Conservation (phyloP, 2,797 vertebrate genomes). For the Gephyroberyx darwinii region DNA sequence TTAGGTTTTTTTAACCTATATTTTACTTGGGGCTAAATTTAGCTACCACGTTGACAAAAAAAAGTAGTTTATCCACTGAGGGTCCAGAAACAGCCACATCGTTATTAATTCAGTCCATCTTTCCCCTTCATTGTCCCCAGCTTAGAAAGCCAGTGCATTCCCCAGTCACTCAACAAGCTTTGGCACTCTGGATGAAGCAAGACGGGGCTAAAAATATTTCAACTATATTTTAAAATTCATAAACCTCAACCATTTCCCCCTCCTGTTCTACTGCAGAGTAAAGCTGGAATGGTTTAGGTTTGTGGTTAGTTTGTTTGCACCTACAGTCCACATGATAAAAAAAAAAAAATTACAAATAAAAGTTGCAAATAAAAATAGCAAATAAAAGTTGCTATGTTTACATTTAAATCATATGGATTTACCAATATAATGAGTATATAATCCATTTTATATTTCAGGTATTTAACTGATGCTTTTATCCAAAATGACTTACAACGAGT, state of each 20-base stretch:
- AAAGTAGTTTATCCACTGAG: constrained; percentile 15
- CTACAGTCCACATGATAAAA: neutral
- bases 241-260: neutral
- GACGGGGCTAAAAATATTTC: constrained; percentile 25
- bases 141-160: neutral
- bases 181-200: constrained; percentile 12
- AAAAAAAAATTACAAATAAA: neutral
- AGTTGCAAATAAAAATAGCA: no score
- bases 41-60: constrained; percentile 5
- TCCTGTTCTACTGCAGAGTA: neutral
- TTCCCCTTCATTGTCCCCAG: neutral
- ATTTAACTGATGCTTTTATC: no score
- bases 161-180: constrained; percentile 16
- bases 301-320: neutral
- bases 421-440: no score
- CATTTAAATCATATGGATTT: neutral
- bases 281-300: neutral
- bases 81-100: constrained; percentile 10
- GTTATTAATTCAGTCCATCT: constrained; percentile 29
- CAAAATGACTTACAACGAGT: no score
- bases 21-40: neutral
- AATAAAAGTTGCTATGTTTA: neutral
- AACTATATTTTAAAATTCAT: constrained; percentile 1
- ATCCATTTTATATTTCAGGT: no score
- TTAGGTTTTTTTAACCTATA: no score